Evolutionary conservation across 2,797 vertebrate genomes (phyloP).

Genomic region (Pantherophis alleghaniensis): DNA sequence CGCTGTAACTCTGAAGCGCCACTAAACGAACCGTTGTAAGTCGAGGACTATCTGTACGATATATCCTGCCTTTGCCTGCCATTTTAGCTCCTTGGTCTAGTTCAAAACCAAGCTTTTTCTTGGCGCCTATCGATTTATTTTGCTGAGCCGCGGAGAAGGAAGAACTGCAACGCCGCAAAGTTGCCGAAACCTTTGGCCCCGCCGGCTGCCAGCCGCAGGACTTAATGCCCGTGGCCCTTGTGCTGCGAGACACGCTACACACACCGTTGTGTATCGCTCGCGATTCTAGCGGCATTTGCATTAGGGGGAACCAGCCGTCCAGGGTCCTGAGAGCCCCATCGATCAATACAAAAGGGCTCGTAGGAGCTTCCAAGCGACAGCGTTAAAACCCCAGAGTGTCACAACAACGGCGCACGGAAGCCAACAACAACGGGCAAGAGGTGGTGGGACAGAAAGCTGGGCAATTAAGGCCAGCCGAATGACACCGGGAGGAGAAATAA

Average conservation of each 20-base stretch:
- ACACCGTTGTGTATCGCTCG: conserved; percentile 14
- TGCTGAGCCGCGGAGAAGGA: background rate
- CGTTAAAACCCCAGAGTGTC: conserved; percentile 66
- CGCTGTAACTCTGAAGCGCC: too few species aligned
- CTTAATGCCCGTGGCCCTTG: conserved; percentile 34
- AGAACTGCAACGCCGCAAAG: conserved; percentile 17
- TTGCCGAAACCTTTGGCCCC: conserved; percentile 22
- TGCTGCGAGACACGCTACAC: conserved; percentile 45
- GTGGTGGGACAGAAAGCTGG: conserved; percentile 53
- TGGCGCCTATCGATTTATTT: background rate
- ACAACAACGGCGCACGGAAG: conserved; percentile 49
- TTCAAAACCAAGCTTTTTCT: background rate
- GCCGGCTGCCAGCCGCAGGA: conserved; percentile 28
- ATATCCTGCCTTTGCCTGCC: background rate
- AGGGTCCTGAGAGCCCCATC: conserved; percentile 59
- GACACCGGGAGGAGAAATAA: conserved; percentile 68
- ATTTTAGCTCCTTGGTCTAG: background rate
- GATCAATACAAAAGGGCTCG: conserved; percentile 66
- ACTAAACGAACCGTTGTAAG: background rate
- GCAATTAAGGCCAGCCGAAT: conserved; percentile 62
- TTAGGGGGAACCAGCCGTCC: conserved; percentile 52
- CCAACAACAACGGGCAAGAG: conserved; percentile 41
- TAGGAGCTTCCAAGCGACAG: conserved; percentile 62
- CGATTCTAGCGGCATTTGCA: conserved; percentile 42
- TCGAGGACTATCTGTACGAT: background rate